Evolutionary conservation across 2,797 vertebrate genomes (phyloP).

Genomic region (Myiotriccus ornatus): DNA sequence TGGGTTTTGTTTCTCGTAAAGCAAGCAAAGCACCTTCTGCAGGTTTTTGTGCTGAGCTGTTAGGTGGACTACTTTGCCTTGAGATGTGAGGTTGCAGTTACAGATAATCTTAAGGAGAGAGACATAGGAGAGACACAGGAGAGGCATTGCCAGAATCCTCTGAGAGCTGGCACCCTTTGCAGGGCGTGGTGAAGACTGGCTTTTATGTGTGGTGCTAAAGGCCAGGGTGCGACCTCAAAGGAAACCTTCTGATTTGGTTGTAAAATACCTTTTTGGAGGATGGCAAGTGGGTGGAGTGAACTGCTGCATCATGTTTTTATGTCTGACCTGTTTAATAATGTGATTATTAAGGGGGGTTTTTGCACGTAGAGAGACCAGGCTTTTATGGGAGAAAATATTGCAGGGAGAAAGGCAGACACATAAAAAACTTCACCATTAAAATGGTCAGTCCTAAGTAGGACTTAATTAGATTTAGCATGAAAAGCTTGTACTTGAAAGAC

Average conservation of each 20-base stretch:
- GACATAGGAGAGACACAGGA: fast-evolving
- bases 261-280: constrained; percentile 58
- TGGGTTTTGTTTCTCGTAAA: not conserved
- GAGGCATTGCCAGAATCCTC: constrained; percentile 35
- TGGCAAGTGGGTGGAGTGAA: constrained; percentile 33
- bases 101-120: constrained; percentile 33
- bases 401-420: not conserved
- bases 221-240: constrained; percentile 74
- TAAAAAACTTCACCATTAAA: not conserved
- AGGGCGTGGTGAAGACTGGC: constrained; percentile 64
- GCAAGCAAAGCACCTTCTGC: not conserved
- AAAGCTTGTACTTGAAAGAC: not conserved
- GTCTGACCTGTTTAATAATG: constrained; percentile 46
- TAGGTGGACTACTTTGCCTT: not conserved
- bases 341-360: constrained; percentile 13
- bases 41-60: constrained; percentile 19
- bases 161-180: constrained; percentile 58
- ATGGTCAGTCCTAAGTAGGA: not conserved
- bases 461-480: not conserved
- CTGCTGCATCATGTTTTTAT: constrained; percentile 63
- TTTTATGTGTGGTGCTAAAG: constrained; percentile 70
- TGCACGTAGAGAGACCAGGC: not conserved
- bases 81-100: constrained; percentile 15
- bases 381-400: not conserved
- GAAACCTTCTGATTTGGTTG: constrained; percentile 67